These are phyloP conservation scores for Limenitis arthemis DNA, from an alignment of 2,888 invertebrate species.

Conservation along the genomic window DNA sequence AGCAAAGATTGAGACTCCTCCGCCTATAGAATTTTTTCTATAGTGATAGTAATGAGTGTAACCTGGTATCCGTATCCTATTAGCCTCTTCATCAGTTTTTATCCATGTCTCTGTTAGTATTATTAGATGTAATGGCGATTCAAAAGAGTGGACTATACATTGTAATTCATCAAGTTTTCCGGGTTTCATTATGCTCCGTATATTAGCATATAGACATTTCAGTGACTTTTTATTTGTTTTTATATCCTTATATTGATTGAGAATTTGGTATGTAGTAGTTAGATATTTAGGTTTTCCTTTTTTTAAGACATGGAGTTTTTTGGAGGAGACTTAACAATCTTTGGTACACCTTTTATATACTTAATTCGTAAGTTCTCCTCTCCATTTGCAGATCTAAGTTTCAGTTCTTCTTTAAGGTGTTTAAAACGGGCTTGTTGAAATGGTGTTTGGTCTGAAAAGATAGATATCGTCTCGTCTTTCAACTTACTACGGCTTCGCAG, in stretches of 20 bases:
- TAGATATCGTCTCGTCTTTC: slow-evolving; percentile 1
- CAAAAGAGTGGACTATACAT: slow-evolving; percentile 6
- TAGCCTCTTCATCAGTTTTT: slow-evolving; percentile 15
- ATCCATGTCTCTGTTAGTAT: slow-evolving; percentile 25
- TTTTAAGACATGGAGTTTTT: slow-evolving; percentile 11
- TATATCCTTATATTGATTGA: slow-evolving; percentile 12
- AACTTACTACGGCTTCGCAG: slow-evolving; percentile 7
- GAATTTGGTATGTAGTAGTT: slow-evolving; percentile 12
- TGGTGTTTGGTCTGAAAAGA: slow-evolving; percentile 22
- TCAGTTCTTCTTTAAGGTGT: slow-evolving; percentile 12
- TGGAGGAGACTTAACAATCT: slow-evolving; percentile 9
- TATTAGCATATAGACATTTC: slow-evolving; percentile 5
- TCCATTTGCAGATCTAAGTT: slow-evolving; percentile 8
- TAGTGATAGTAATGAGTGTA: slow-evolving; percentile 26
- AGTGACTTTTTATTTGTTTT: slow-evolving; percentile 9
- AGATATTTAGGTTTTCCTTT: neutral
- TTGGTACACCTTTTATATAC: slow-evolving; percentile 20
- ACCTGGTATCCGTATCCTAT: slow-evolving; percentile 8
- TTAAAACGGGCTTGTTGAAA: slow-evolving; percentile 15
- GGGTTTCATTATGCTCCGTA: slow-evolving; percentile 7
- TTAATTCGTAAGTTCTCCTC: slow-evolving; percentile 19
- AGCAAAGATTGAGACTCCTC: slow-evolving; percentile 26
- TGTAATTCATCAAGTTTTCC: slow-evolving; percentile 7
- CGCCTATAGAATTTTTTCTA: slow-evolving; percentile 20
- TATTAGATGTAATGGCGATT: slow-evolving; percentile 14